Percentiles rank a stretch among this genome's conserved stretches.
These are phyloP conservation scores for Meta bourneti DNA, from an alignment of 2,888 invertebrate species.

Conservation along the genomic window DNA sequence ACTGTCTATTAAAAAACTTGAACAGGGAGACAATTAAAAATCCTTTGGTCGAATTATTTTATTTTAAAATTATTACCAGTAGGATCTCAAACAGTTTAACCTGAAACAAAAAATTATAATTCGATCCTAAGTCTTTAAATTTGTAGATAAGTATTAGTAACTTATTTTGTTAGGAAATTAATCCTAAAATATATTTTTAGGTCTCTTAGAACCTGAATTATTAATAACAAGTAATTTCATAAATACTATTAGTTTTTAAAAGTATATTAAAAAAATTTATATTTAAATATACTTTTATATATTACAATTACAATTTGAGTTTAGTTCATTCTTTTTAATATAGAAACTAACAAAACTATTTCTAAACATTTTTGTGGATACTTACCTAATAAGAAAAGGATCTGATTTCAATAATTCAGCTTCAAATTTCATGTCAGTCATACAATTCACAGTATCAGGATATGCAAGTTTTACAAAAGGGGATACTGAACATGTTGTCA, in stretches of 20 bases:
- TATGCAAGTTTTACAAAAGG: conserved; percentile 88
- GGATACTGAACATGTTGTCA: conserved; percentile 83
- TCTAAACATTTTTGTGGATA: neutral
- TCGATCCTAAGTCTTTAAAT: no score
- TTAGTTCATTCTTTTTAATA: neutral
- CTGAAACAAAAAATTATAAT: no score
- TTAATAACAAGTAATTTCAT: neutral
- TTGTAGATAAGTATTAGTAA: no score
- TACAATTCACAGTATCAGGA: conserved; percentile 83
- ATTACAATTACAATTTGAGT: neutral
- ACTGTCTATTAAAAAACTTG: no score
- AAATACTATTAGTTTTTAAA: neutral
- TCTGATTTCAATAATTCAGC: conserved; percentile 42
- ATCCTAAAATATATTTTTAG: no score
- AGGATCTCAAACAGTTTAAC: no score
- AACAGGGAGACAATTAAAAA: no score
- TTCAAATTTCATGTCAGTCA: conserved; percentile 23
- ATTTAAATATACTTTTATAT: neutral
- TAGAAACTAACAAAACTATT: neutral
- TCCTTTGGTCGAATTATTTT: no score
- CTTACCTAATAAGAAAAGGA: conserved; percentile 54
- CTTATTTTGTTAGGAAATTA: no score
- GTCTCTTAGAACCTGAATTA: no score
- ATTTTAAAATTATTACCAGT: no score
- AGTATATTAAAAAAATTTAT: neutral